phyloP scores from a whole-genome alignment of 2,888 invertebrate species.

The Mystacides longicornis region DNA sequence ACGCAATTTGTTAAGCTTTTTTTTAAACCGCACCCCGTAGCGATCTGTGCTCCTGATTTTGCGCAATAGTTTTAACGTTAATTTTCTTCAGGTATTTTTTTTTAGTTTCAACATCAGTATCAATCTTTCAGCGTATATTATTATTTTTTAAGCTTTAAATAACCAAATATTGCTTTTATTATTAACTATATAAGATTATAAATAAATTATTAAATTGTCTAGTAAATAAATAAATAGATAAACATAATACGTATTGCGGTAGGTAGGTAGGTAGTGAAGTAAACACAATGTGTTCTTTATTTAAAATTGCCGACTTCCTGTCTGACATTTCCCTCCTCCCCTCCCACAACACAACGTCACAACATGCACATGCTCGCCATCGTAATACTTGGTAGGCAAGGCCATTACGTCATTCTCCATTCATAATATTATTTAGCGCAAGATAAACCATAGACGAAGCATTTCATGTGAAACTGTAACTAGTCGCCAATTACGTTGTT shows the following conservation, averaged over 20 bases:
- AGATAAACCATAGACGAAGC: not conserved
- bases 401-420: conserved; percentile 23
- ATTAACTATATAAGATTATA: not conserved
- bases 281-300: conserved; percentile 21
- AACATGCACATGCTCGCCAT: not conserved
- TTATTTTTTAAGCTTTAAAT: not conserved
- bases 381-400: conserved; percentile 9
- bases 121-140: not conserved
- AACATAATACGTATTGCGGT: too few relatives aligned
- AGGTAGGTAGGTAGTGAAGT: too few relatives aligned
- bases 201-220: too few relatives aligned
- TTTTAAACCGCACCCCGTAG: too few relatives aligned
- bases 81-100: too few relatives aligned
- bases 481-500: too few relatives aligned
- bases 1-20: too few relatives aligned
- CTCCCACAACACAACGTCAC: not conserved
- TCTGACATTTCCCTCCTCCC: conserved; percentile 12
- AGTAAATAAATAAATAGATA: too few relatives aligned
- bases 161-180: not conserved
- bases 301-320: conserved; percentile 24
- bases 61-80: too few relatives aligned
- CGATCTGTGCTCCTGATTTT: too few relatives aligned
- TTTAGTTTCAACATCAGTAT: too few relatives aligned
- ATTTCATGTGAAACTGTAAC: too few relatives aligned
- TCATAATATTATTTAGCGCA: conserved; percentile 25